Conservation (phyloP, 2,888 invertebrate genomes). For the Lithophane socia region DNA sequence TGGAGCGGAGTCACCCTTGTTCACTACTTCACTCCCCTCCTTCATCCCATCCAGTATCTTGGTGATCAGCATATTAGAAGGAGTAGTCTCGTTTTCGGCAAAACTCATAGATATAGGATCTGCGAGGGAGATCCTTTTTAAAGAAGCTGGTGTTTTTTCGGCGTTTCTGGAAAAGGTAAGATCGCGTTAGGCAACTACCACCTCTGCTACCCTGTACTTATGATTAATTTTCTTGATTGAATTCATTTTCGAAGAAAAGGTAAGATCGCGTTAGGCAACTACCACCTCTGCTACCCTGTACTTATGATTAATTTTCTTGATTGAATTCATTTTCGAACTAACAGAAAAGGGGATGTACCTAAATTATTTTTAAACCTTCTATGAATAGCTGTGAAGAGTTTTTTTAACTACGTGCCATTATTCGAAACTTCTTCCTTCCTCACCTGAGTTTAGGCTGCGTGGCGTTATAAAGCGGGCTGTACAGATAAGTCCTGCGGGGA, state of each 20-base stretch:
- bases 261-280: background rate
- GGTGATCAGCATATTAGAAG: slow-evolving; percentile 74
- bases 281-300: background rate
- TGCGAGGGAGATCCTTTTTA: slow-evolving; percentile 69
- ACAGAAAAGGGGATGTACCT: too few species aligned
- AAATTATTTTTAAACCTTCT: too few species aligned
- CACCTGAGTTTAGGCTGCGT: slow-evolving; percentile 83
- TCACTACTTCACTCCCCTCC: slow-evolving; percentile 78
- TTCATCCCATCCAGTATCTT: slow-evolving; percentile 79
- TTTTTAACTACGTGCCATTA: background rate
- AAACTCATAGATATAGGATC: slow-evolving; percentile 59
- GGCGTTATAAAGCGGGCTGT: slow-evolving; percentile 87
- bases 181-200: background rate
- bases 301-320: too few species aligned
- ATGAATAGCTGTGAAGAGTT: too few species aligned
- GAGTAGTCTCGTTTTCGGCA: slow-evolving; percentile 53
- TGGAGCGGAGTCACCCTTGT: slow-evolving; percentile 71
- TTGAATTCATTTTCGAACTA: background rate
- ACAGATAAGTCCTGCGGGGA: slow-evolving; percentile 85
- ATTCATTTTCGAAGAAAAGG: background rate
- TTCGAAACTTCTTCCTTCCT: slow-evolving; percentile 30
- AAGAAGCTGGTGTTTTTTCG: slow-evolving; percentile 75
- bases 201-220: background rate
- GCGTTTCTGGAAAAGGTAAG: slow-evolving; percentile 72
- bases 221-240: too few species aligned